Evolutionary conservation across 2,888 invertebrate species (phyloP).

Genomic region (Limnephilus auricula): DNA sequence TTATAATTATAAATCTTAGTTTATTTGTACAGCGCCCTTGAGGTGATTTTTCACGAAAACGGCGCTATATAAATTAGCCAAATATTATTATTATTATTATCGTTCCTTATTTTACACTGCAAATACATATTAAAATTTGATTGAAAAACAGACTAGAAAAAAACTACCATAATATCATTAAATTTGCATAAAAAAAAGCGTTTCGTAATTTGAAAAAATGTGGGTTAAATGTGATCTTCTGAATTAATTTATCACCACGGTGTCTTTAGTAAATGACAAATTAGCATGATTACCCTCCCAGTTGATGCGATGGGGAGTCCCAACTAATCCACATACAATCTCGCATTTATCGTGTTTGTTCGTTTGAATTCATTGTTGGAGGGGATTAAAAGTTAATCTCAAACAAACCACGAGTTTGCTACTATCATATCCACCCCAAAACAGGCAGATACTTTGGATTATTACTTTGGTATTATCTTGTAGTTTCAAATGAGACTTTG

Average conservation of each 20-base stretch:
- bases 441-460: neutral
- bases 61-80: no score
- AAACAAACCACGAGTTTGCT: constrained; percentile 44
- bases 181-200: neutral
- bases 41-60: no score
- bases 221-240: neutral
- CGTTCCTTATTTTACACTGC: neutral
- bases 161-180: neutral
- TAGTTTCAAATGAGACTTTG: neutral
- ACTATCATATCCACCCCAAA: neutral
- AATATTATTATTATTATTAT: no score
- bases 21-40: no score
- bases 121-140: neutral
- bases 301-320: neutral
- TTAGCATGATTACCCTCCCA: constrained; percentile 11
- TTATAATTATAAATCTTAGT: no score
- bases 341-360: constrained; percentile 19
- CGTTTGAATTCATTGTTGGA: constrained; percentile 43
- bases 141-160: neutral
- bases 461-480: constrained; percentile 10
- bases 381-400: constrained; percentile 43
- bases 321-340: neutral
- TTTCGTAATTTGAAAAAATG: neutral
- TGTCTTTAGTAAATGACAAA: neutral
- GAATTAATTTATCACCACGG: neutral